Evolutionary conservation across 1,140 invertebrate species (phyloP).

Genomic region (Drosophila funebris): DNA sequence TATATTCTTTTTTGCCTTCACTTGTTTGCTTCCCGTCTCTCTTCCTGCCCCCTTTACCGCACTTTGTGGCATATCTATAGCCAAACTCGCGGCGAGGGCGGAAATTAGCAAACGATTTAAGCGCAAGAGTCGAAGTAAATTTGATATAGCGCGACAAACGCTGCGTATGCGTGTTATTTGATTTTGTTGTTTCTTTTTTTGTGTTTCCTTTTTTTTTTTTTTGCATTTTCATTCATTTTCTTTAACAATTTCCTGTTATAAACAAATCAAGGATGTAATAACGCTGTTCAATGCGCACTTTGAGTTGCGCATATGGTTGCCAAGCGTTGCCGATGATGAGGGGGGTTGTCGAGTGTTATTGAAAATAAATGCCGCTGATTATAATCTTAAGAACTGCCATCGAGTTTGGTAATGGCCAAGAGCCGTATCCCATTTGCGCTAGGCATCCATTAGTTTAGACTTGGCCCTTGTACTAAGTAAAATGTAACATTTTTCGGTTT

Average conservation of each 20-base stretch:
- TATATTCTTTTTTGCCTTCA: slow-evolving; percentile 29
- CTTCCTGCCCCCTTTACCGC: slow-evolving; percentile 12
- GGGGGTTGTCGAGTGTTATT: slow-evolving; percentile 32
- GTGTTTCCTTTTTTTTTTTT: background rate
- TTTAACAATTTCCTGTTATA: slow-evolving; percentile 81
- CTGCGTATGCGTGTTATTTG: slow-evolving; percentile 68
- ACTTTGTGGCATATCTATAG: slow-evolving; percentile 44
- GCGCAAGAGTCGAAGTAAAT: slow-evolving; percentile 13
- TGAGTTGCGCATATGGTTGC: background rate
- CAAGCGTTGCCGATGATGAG: background rate
- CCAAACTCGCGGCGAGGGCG: slow-evolving; percentile 55
- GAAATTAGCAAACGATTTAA: slow-evolving; percentile 81
- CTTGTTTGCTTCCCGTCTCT: slow-evolving; percentile 30
- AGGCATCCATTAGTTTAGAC: slow-evolving; percentile 55
- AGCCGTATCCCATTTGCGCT: slow-evolving; percentile 17
- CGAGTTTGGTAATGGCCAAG: slow-evolving; percentile 59
- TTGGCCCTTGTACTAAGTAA: background rate
- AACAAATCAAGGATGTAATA: slow-evolving; percentile 82
- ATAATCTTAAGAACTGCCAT: slow-evolving; percentile 73
- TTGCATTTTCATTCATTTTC: slow-evolving; percentile 47
- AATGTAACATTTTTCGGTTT: slow-evolving; percentile 51
- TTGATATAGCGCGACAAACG: slow-evolving; percentile 40
- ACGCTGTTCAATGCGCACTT: slow-evolving; percentile 70
- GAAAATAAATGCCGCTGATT: slow-evolving; percentile 73
- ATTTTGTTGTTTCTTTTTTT: slow-evolving; percentile 52